Evolutionary conservation across 2,113 vertebrate species (phyloP).

Genomic region (Tetrao urogallus): DNA sequence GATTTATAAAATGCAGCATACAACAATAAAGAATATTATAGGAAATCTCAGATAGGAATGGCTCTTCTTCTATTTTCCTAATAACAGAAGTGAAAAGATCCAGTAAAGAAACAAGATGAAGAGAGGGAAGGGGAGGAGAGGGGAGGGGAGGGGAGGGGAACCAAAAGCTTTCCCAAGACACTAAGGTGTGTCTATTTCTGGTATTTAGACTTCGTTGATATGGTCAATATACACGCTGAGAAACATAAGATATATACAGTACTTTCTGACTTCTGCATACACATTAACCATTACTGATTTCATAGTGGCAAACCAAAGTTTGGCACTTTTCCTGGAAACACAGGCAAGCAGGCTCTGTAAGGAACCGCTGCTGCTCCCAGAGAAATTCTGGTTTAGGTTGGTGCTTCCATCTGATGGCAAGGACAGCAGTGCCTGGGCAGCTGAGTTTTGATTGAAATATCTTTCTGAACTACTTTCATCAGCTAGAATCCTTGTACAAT

Average conservation of each 20-base stretch:
- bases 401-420: not conserved
- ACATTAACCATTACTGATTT: not conserved
- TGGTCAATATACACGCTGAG: not conserved
- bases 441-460: not conserved
- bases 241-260: not conserved
- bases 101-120: not conserved
- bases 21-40: not conserved
- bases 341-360: fast-evolving
- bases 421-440: not conserved
- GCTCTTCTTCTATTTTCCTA: not conserved
- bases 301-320: not conserved
- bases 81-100: not conserved
- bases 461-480: not conserved
- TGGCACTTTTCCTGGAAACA: not conserved
- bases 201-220: not conserved
- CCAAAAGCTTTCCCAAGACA: not conserved
- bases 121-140: not conserved
- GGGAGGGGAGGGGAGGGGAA: not conserved
- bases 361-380: not conserved
- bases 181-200: too few species aligned
- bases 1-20: not conserved
- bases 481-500: not conserved
- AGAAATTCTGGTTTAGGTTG: fast-evolving
- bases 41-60: not conserved
- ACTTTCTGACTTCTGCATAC: not conserved